Percentiles rank a stretch among this genome's conserved stretches.
Conservation (phyloP, 2,888 invertebrate genomes). For the Helicoverpa assulta region DNA sequence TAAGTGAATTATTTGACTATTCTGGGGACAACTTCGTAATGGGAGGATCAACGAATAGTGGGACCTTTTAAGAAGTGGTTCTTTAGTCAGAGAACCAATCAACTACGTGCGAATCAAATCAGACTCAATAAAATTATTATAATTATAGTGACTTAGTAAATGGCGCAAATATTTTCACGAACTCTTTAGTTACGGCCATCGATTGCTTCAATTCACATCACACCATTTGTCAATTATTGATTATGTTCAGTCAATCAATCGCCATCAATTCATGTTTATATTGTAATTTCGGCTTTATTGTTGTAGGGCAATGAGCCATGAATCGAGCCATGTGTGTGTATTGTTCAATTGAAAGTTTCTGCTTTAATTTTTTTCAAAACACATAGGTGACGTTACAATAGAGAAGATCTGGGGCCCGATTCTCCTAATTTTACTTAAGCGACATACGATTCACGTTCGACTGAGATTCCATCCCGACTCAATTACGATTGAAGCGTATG, state of each 20-base stretch:
- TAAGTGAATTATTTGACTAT: conserved; percentile 60
- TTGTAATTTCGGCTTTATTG: conserved; percentile 13
- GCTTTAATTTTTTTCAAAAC: too few relatives aligned
- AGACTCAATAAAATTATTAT: conserved; percentile 24
- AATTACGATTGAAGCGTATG: too few relatives aligned
- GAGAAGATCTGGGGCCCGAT: too few relatives aligned
- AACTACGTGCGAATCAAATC: conserved; percentile 29
- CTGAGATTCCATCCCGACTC: too few relatives aligned
- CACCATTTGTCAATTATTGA: conserved; percentile 29
- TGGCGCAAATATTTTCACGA: conserved; percentile 2
- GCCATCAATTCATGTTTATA: conserved; percentile 25
- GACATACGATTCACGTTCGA: too few relatives aligned
- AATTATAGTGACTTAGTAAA: conserved; percentile 30
- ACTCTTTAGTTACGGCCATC: conserved; percentile 5
- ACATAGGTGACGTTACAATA: too few relatives aligned
- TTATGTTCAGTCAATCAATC: conserved; percentile 33
- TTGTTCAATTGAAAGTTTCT: neutral
- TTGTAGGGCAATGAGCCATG: neutral
- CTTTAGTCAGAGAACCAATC: conserved; percentile 40
- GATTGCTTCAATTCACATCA: conserved; percentile 36
- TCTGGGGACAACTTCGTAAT: conserved; percentile 47
- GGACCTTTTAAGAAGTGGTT: conserved; percentile 44
- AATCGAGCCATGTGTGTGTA: neutral
- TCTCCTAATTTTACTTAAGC: too few relatives aligned
- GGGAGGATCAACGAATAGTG: conserved; percentile 43